These are phyloP conservation scores for Hirtodrosophila duncani DNA, from an alignment of 2,888 invertebrate genomes.

Conservation along the genomic window DNA sequence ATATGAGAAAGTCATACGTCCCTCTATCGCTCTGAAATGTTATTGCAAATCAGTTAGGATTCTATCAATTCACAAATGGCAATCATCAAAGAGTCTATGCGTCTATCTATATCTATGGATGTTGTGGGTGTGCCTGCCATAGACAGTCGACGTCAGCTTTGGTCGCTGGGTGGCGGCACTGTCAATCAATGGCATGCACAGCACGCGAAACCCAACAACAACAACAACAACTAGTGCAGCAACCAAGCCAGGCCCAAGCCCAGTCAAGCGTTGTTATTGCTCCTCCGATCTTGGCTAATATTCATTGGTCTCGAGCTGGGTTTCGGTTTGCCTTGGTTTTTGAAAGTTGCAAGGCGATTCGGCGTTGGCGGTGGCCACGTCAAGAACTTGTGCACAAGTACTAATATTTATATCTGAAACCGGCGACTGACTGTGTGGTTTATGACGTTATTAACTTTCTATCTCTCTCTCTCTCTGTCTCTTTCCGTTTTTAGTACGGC, in stretches of 20 bases:
- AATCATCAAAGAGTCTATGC: too few species aligned
- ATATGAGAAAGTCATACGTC: too few species aligned
- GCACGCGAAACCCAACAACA: conserved; percentile 9
- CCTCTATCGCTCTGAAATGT: too few species aligned
- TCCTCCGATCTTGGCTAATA: conserved; percentile 13
- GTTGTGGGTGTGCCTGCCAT: conserved; percentile 43
- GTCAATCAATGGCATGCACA: conserved; percentile 51
- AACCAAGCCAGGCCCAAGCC: neutral
- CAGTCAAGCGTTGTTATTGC: conserved; percentile 15
- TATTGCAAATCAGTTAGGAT: too few species aligned
- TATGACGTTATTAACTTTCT: conserved; percentile 4
- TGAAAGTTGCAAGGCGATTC: conserved; percentile 45
- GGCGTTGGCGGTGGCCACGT: conserved; percentile 58
- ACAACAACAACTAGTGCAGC: neutral
- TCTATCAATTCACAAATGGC: too few species aligned
- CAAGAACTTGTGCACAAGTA: conserved; percentile 48
- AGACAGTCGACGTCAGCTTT: conserved; percentile 30
- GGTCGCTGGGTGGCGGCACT: conserved; percentile 54
- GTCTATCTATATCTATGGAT: too few species aligned
- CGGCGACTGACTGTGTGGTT: too few species aligned
- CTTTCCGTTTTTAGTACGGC: conserved; percentile 84
- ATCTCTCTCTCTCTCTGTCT: neutral
- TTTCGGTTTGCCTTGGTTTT: conserved; percentile 48
- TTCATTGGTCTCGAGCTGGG: conserved; percentile 17
- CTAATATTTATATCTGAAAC: conserved; percentile 37